Evolutionary conservation across 2,888 invertebrate genomes (phyloP).

Genomic region (Drosophila eohydei): DNA sequence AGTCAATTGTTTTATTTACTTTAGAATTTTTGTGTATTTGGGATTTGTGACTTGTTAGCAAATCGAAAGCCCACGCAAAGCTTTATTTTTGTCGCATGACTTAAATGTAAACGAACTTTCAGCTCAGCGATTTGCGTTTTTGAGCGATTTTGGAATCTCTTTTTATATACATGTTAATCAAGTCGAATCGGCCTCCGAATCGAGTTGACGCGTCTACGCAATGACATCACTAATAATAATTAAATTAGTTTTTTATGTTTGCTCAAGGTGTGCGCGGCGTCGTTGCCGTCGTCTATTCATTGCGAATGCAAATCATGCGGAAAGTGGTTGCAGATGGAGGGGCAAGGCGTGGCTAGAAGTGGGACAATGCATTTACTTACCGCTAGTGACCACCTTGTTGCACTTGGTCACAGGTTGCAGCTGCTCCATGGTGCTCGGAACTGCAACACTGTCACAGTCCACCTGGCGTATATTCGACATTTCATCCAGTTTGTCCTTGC

Average conservation of each 20-base stretch:
- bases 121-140: constrained; percentile 13
- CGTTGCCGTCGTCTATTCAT: constrained; percentile 8
- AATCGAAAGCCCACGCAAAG: constrained; percentile 46
- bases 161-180: constrained; percentile 64
- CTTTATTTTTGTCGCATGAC: constrained; percentile 25
- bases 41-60: constrained; percentile 10
- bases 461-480: constrained; percentile 73
- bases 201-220: constrained; percentile 31
- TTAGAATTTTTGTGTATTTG: constrained; percentile 10
- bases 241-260: constrained; percentile 13
- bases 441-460: constrained; percentile 75
- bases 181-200: constrained; percentile 36
- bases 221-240: constrained; percentile 74
- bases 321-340: not conserved
- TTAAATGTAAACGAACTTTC: constrained; percentile 18
- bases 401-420: constrained; percentile 82
- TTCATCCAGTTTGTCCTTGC: constrained; percentile 74
- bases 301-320: constrained; percentile 26
- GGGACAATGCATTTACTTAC: constrained; percentile 62
- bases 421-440: constrained; percentile 71
- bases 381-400: constrained; percentile 82
- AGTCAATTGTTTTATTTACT: constrained; percentile 15
- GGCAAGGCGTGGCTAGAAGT: not conserved
- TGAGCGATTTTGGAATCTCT: constrained; percentile 23
- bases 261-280: constrained; percentile 25